Evolutionary conservation across 2,797 vertebrate species (phyloP).

Genomic region (Hemitrygon akajei): DNA sequence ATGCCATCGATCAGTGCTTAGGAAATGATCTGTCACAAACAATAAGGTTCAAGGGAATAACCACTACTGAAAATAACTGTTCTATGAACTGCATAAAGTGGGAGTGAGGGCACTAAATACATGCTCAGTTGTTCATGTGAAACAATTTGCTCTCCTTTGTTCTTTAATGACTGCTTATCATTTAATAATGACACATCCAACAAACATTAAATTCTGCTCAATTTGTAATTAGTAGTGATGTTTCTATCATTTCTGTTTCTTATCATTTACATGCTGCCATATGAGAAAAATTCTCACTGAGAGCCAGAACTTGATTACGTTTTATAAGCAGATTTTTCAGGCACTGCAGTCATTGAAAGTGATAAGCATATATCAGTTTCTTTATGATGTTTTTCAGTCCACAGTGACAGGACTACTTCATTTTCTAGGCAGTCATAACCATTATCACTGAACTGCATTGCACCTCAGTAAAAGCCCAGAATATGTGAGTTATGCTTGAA

Average conservation of each 20-base stretch:
- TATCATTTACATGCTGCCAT: background rate
- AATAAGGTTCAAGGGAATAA: slow-evolving; percentile 43
- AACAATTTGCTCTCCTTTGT: background rate
- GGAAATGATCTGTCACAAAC: slow-evolving; percentile 48
- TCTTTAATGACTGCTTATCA: background rate
- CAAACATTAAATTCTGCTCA: background rate
- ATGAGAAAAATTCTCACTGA: background rate
- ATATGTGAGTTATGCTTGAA: background rate
- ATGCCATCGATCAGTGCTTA: slow-evolving; percentile 43
- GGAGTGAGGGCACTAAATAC: background rate
- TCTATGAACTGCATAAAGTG: background rate
- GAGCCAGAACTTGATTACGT: background rate
- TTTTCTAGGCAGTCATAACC: background rate
- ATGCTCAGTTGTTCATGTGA: background rate
- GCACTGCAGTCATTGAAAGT: background rate
- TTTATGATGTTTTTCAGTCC: background rate
- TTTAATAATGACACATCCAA: background rate
- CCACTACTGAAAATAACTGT: background rate
- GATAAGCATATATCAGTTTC: background rate
- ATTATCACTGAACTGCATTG: background rate
- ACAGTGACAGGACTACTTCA: background rate
- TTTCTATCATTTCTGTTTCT: background rate
- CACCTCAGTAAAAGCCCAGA: slow-evolving; percentile 9
- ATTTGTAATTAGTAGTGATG: background rate
- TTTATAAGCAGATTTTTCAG: background rate